A percentile compares a stretch with the other conserved stretches of the same genome.
phyloP scores from a whole-genome alignment of 1,140 invertebrate genomes.

The Zaprionus capensis region DNA sequence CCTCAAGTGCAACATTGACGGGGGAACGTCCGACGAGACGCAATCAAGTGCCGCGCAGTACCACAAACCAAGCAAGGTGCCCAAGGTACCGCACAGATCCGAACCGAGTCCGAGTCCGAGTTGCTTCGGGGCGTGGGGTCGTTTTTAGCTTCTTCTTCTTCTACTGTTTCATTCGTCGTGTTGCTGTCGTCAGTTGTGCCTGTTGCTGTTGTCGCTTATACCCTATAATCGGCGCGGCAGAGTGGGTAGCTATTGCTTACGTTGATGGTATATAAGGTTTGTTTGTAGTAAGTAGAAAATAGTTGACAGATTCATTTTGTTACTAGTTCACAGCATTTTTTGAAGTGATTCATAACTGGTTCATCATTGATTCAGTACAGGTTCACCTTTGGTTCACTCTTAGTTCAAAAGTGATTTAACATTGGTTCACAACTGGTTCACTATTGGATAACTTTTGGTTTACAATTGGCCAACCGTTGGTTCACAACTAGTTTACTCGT shows the following conservation, averaged over 20 bases:
- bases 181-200: slow-evolving; percentile 23
- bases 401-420: not conserved
- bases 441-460: not conserved
- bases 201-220: slow-evolving; percentile 8
- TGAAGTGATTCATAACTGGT: not conserved
- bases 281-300: not conserved
- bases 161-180: not conserved
- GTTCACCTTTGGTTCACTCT: not conserved
- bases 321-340: not conserved
- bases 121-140: slow-evolving; percentile 42
- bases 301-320: not conserved
- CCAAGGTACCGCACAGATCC: slow-evolving; percentile 6
- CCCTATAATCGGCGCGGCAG: not conserved
- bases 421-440: not conserved
- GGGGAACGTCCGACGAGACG: slow-evolving; percentile 31
- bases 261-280: not conserved
- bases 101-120: not conserved
- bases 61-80: not conserved
- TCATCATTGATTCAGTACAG: not conserved
- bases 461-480: no score
- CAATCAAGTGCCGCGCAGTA: slow-evolving; percentile 43
- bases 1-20: slow-evolving; percentile 71
- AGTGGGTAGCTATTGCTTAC: not conserved
- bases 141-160: not conserved
- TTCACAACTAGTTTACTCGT: no score